Base-by-base conservation (phyloP, 1,140 invertebrate species). In the Schlechtendalia chinensis region DNA sequence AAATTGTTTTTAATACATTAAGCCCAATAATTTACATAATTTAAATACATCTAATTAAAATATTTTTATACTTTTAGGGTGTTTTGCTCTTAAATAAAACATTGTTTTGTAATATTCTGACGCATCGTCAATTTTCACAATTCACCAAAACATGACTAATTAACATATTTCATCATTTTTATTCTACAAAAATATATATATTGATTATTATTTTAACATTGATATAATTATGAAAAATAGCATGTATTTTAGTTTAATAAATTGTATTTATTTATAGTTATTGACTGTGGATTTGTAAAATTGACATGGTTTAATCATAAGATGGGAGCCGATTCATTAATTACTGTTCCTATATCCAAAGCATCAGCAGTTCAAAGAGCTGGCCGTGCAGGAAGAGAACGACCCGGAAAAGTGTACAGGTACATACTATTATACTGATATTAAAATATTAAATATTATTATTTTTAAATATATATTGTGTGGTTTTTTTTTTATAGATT, bases 211-310 rank as follows among this genome's bases (percentile, higher is more conserved):
- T 32, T 19, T 19, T 29, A 29, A 61, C 6, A 27, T 27, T 59
- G 22, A n/a, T n/a, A n/a, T 58, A 4, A 67, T 69, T 69, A 67
- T 1, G 6, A 14, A 69, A 69, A 47, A 19, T 17, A 17, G 50
- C 47, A 50, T 74, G 3, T n/a, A n/a, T n/a, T n/a, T 74, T 69
- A 65, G 12, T 32, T 69, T 47, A 17, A 47, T 16, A 2, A 69
- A 14, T 50, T 39, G 24, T 5, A 45, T 79, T 82, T 83, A 82
- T 82, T 89, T 89, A 50, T 84, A 95, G 96, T 98, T 65, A 91
- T 99, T 74, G 98, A 99, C 86, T 93, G 94, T 87, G 98, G 98
- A 2, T 99, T 97, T 88, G 94, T 97, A n/a, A 99, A 99, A 88
- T 85, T 97, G 71, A 92, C 93, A 47, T 96, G 94, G 88, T 97